These are phyloP conservation scores for Seriola rivoliana DNA, from an alignment of 2,113 vertebrate species.

Conservation along the genomic window DNA sequence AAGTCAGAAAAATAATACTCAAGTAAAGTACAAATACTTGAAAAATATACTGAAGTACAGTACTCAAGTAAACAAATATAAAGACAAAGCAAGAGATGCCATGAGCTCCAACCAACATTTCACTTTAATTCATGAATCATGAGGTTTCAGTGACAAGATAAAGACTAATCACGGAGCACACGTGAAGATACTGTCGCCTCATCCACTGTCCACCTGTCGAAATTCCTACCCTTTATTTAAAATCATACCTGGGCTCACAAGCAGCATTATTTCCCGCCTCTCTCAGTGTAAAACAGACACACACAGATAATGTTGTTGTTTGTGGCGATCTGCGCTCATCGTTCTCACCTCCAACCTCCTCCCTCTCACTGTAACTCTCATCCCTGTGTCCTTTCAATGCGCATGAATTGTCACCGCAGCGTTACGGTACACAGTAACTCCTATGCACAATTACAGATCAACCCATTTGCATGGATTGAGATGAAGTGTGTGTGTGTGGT, in stretches of 20 bases:
- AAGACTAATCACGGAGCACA: not conserved
- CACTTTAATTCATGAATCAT: not conserved
- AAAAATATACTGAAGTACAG: too few species aligned
- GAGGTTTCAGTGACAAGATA: not conserved
- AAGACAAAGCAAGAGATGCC: too few species aligned
- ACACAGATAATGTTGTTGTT: constrained; percentile 38
- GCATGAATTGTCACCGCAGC: constrained; percentile 34
- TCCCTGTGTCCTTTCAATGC: constrained; percentile 6
- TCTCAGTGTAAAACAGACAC: not conserved
- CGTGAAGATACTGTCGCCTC: not conserved
- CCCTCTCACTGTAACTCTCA: constrained; percentile 37
- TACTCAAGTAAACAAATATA: too few species aligned
- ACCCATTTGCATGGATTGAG: constrained; percentile 55
- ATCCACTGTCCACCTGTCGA: too few species aligned
- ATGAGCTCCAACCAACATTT: too few species aligned
- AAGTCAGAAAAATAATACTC: too few species aligned
- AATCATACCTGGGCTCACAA: not conserved
- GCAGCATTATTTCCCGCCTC: not conserved
- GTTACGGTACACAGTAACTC: constrained; percentile 21
- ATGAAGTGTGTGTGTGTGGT: constrained; percentile 44
- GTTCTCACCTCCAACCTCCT: constrained; percentile 48
- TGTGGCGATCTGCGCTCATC: constrained; percentile 43
- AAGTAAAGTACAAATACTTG: too few species aligned
- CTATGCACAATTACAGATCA: constrained; percentile 60
- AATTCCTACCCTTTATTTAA: too few species aligned